Evolutionary conservation across 2,888 invertebrate species (phyloP).

Genomic region (Lysandra bellargus): DNA sequence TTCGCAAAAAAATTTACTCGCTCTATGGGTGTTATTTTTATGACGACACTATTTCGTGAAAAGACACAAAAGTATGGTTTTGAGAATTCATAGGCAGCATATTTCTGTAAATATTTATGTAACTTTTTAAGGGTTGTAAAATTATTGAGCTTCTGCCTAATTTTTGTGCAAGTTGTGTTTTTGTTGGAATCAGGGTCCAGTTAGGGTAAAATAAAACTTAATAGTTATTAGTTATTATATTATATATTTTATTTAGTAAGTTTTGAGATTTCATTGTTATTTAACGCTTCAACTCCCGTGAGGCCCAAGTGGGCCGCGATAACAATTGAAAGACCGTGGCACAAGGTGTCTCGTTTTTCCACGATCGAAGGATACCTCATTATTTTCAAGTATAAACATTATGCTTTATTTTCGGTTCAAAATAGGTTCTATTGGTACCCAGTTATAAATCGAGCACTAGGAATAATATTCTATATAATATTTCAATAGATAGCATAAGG

Average conservation of each 20-base stretch:
- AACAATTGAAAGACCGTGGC: too few relatives aligned
- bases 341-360: too few relatives aligned
- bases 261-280: too few relatives aligned
- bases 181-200: neutral
- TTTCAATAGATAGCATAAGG: conserved; percentile 18
- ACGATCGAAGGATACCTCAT: too few relatives aligned
- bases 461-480: conserved; percentile 22
- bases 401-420: too few relatives aligned
- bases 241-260: too few relatives aligned
- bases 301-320: too few relatives aligned
- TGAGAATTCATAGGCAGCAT: conserved; percentile 19
- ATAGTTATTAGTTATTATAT: too few relatives aligned
- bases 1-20: conserved; percentile 59
- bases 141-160: neutral
- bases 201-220: neutral
- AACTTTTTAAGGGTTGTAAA: conserved; percentile 4
- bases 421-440: too few relatives aligned
- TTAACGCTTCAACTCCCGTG: too few relatives aligned
- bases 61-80: conserved; percentile 6
- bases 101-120: conserved; percentile 9
- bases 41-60: conserved; percentile 24
- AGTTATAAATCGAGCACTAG: neutral
- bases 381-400: too few relatives aligned
- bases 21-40: conserved; percentile 30
- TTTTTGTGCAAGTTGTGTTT: conserved; percentile 1